Base-by-base conservation (phyloP, 2,797 vertebrate genomes). In the Linurgus olivaceus region DNA sequence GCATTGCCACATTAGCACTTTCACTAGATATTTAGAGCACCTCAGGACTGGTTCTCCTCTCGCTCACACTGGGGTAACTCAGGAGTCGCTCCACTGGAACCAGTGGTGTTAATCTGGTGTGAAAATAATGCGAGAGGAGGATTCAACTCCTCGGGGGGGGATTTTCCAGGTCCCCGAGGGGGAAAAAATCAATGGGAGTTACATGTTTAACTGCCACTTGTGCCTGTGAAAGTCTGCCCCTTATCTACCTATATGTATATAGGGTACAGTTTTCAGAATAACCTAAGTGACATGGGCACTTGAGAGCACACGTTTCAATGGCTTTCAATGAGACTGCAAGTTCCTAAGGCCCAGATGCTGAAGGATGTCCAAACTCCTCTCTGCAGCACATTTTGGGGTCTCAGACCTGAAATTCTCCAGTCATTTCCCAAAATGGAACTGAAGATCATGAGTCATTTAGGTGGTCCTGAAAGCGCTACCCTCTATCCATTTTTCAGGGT, bases 191-290 rank as follows among this genome's bases (percentile, higher is more conserved):
- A 86, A 96, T 96, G 95, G 96, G 96, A 97, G 95, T 97, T 97
- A 97, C 94, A 95, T 96, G 95, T 96, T 77, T 96, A 96, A 97
- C 96, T 96, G 96, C 96, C 96, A 95, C 96, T 79, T 93, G 38
- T 94, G 97, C 80, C 96, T 97, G 93, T 93, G 97, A 95, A 96
- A 97, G 96, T 97, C 95, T 97, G 94, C 94, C 93, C 97, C 92
- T 79, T 62, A 72, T 26, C 84, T 94, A 95, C 93, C 92, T 71
- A 33, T 93, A 84, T 95, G 94, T 93, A 94, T 95, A 72, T 86
- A 90, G 76, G 77, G 83, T 96, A 97, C 71, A 70, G 90, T 94
- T 97, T 96, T 97, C 96, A 96, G 95, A 94, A 89, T 84, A 87
- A 92, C 95, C 90, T 95, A 96, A 97, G 94, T 94, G 94, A 96